Evolutionary conservation across 2,113 vertebrate species (phyloP).

Genomic region (Eretmochelys imbricata): DNA sequence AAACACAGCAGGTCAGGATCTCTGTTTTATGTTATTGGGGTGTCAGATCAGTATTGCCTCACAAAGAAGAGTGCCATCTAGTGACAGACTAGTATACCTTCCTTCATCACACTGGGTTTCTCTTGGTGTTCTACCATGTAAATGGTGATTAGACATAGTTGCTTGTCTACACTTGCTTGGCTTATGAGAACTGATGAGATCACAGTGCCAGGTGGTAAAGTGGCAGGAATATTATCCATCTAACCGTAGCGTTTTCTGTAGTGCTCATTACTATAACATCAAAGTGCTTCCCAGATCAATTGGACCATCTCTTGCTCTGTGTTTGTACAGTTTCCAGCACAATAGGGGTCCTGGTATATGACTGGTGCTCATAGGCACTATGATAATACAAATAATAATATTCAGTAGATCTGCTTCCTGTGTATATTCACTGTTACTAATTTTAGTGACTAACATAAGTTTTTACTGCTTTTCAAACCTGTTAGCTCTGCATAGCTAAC

Average conservation of each 20-base stretch:
- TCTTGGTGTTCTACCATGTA: background rate
- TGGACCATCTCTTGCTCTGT: background rate
- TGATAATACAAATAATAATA: background rate
- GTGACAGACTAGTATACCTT: background rate
- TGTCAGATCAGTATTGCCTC: background rate
- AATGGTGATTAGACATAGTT: background rate
- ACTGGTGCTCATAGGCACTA: background rate
- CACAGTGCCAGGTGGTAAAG: background rate
- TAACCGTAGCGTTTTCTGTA: background rate
- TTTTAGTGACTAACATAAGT: background rate
- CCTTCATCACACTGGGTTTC: fast-evolving
- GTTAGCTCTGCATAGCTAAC: fast-evolving
- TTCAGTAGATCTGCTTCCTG: background rate
- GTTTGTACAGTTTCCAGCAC: background rate
- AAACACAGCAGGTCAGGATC: background rate
- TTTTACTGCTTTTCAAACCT: background rate
- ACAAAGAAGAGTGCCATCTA: fast-evolving
- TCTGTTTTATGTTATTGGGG: background rate
- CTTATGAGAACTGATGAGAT: background rate
- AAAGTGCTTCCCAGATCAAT: background rate
- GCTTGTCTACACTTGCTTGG: fast-evolving
- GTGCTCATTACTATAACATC: background rate
- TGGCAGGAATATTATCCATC: background rate
- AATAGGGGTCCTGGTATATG: background rate
- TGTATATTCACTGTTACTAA: fast-evolving